phyloP scores from a whole-genome alignment of 2,888 invertebrate genomes.

The Aethes cnicana region DNA sequence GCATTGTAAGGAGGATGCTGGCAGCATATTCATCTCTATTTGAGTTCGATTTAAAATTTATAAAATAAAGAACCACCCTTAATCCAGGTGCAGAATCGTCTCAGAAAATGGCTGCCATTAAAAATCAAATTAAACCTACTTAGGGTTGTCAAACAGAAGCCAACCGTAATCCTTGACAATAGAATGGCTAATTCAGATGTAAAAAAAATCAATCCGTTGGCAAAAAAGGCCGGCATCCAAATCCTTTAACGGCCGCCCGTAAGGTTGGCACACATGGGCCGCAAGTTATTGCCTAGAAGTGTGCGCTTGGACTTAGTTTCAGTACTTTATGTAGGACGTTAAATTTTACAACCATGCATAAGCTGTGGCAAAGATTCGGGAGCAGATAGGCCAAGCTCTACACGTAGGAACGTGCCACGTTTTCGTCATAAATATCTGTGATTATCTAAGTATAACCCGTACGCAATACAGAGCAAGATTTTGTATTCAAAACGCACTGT shows the following conservation, averaged over 20 bases:
- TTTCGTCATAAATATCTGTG: no score
- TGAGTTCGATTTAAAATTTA: no score
- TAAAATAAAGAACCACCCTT: no score
- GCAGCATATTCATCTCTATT: no score
- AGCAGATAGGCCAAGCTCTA: background rate
- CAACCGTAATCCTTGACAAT: background rate
- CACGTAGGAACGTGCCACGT: no score
- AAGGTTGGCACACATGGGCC: conserved; percentile 44
- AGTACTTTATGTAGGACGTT: conserved; percentile 75
- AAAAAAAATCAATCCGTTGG: conserved; percentile 8
- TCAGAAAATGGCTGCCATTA: no score
- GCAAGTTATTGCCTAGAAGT: conserved; percentile 51
- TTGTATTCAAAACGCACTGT: no score
- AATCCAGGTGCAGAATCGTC: no score
- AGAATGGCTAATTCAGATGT: conserved; percentile 12
- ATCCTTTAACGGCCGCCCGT: conserved; percentile 70
- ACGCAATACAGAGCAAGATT: no score
- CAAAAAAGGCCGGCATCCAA: conserved; percentile 25
- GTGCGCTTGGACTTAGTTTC: conserved; percentile 62
- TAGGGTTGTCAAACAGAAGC: background rate
- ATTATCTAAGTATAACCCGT: no score
- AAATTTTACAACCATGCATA: conserved; percentile 48
- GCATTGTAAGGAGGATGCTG: no score
- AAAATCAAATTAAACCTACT: no score
- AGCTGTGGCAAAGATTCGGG: conserved; percentile 34